A percentile compares a stretch with the other conserved stretches of the same genome.
Conservation (phyloP, 2,888 invertebrate species). For the Ichneumon xanthorius region DNA sequence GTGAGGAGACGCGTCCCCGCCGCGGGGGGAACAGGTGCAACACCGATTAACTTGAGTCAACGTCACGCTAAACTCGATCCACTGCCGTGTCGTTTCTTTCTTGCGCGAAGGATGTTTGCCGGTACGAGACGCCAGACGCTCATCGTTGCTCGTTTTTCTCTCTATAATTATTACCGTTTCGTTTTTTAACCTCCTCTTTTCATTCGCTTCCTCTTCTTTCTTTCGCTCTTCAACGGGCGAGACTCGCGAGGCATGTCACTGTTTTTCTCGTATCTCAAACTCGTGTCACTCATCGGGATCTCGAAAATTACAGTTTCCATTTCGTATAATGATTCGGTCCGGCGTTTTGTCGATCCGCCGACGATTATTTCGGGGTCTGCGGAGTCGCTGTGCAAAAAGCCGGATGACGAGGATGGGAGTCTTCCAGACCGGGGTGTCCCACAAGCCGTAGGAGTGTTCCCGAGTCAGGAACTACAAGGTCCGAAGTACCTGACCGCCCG, state of each 20-base stretch:
- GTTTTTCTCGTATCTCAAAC: constrained; percentile 18
- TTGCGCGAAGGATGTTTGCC: constrained; percentile 32
- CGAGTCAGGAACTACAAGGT: constrained; percentile 10
- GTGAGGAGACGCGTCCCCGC: constrained; percentile 37
- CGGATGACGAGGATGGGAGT: constrained; percentile 2
- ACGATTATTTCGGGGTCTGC: constrained; percentile 3
- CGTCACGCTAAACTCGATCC: constrained; percentile 60
- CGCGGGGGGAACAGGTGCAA: constrained; percentile 56
- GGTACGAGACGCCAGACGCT: constrained; percentile 48
- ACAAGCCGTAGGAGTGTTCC: not conserved
- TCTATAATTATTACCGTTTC: constrained; percentile 48
- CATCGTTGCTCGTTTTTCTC: constrained; percentile 45
- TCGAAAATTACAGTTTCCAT: constrained; percentile 48
- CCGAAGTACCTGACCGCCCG: constrained; percentile 23
- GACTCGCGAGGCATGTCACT: constrained; percentile 19
- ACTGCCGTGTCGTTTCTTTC: constrained; percentile 12
- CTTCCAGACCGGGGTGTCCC: not conserved
- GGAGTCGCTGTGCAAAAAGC: not conserved
- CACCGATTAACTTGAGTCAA: constrained; percentile 59
- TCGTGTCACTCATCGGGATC: constrained; percentile 21
- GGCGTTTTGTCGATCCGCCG: not conserved
- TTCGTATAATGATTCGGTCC: constrained; percentile 42
- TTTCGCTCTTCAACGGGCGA: constrained; percentile 7
- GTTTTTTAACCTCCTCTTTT: not conserved
- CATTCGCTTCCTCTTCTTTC: constrained; percentile 27